Evolutionary conservation across 2,888 invertebrate species (phyloP).

Genomic region (Parapristionchus giblindavisi): DNA sequence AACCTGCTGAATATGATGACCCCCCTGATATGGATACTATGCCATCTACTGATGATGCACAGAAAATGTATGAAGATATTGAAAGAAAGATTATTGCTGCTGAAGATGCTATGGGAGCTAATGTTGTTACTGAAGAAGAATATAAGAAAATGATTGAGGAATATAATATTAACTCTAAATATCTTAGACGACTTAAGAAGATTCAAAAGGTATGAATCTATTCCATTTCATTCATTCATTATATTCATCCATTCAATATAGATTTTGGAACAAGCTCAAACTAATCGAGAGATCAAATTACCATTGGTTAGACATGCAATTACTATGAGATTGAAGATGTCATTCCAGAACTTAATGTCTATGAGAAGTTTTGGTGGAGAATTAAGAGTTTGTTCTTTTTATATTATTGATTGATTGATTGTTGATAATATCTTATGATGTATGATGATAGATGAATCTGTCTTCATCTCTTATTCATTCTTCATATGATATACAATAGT

Average conservation of each 20-base stretch:
- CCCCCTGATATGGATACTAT: constrained; percentile 44
- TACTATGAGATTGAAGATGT: constrained; percentile 44
- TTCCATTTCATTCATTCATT: too few species aligned
- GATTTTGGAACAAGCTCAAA: background rate
- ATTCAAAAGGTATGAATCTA: background rate
- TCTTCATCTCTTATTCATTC: too few species aligned
- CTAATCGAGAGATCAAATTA: constrained; percentile 35
- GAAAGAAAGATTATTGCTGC: background rate
- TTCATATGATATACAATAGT: too few species aligned
- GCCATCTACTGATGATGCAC: constrained; percentile 32
- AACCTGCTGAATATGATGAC: constrained; percentile 39
- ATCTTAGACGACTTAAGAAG: constrained; percentile 17
- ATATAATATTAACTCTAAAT: background rate
- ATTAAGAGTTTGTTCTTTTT: constrained; percentile 41
- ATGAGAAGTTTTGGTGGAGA: constrained; percentile 40
- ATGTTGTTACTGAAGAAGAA: background rate
- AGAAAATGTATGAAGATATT: constrained; percentile 15
- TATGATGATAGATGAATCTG: background rate
- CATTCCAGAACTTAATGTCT: constrained; percentile 46
- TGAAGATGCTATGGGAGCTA: background rate
- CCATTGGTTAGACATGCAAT: constrained; percentile 47
- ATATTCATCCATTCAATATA: too few species aligned
- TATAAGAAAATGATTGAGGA: background rate
- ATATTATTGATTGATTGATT: background rate
- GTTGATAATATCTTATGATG: background rate